phyloP scores from a whole-genome alignment of 2,113 vertebrate species.

The Peucedramus taeniatus region DNA sequence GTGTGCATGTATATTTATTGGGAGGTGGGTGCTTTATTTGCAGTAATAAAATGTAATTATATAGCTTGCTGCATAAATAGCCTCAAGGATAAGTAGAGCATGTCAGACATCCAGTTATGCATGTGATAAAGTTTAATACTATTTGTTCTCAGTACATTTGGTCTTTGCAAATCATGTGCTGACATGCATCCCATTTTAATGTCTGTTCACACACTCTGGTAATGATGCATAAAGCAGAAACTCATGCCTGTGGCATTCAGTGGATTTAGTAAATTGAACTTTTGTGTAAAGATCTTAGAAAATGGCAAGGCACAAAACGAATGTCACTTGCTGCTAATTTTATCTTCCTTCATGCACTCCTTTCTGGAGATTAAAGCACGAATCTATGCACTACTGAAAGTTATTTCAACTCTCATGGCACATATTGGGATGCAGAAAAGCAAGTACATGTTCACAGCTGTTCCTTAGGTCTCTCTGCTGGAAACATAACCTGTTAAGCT shows the following conservation, averaged over 20 bases:
- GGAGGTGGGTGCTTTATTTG: conserved; percentile 7
- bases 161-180: conserved; percentile 68
- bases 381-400: conserved; percentile 9
- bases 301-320: conserved; percentile 46
- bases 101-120: conserved; percentile 67
- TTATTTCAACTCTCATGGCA: neutral
- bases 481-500: neutral
- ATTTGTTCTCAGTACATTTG: conserved; percentile 41
- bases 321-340: conserved; percentile 36
- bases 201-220: conserved; percentile 53
- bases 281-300: conserved; percentile 60
- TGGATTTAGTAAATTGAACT: conserved; percentile 50
- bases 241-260: conserved; percentile 22
- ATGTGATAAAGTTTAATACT: conserved; percentile 62
- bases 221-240: conserved; percentile 35
- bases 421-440: neutral
- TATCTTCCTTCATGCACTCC: neutral
- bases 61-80: conserved; percentile 59
- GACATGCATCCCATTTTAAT: conserved; percentile 61
- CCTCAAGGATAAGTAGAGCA: conserved; percentile 47
- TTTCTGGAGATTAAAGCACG: neutral
- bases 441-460: neutral
- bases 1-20: neutral
- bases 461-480: neutral
- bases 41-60: conserved; percentile 72